phyloP scores from a whole-genome alignment of 2,888 invertebrate genomes.

The Dasysyrphus albostriatus region DNA sequence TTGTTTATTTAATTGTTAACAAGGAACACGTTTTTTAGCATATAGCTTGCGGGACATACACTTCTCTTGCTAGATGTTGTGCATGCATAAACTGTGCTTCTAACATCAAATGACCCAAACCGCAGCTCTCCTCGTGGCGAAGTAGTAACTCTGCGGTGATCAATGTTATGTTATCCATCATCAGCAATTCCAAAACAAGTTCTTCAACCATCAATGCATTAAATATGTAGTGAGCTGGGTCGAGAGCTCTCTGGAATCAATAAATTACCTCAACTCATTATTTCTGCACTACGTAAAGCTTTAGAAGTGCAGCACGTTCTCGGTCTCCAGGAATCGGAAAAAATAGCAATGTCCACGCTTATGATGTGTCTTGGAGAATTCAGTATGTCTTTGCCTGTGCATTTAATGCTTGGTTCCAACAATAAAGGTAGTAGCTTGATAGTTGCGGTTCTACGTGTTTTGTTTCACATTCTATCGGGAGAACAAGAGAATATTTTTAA shows the following conservation, averaged over 20 bases:
- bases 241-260: conserved; percentile 81
- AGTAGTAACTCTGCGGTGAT: conserved; percentile 94
- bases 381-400: conserved; percentile 93
- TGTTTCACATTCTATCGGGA: conserved; percentile 82
- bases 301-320: conserved; percentile 83
- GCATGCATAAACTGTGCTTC: conserved; percentile 93
- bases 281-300: conserved; percentile 82
- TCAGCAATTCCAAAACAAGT: conserved; percentile 85
- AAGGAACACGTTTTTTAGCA: conserved; percentile 94
- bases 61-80: conserved; percentile 94
- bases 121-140: conserved; percentile 93
- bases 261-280: conserved; percentile 81
- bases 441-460: conserved; percentile 90
- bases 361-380: conserved; percentile 96
- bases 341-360: conserved; percentile 86
- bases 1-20: conserved; percentile 90
- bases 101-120: conserved; percentile 91
- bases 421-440: conserved; percentile 84
- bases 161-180: conserved; percentile 92
- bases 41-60: conserved; percentile 94
- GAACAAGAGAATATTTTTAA: conserved; percentile 81
- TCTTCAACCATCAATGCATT: conserved; percentile 86
- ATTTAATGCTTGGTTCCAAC: conserved; percentile 85
- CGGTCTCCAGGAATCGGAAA: conserved; percentile 83
- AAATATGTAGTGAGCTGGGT: conserved; percentile 82